Conservation (phyloP, 2,797 vertebrate species). For the Astyanax mexicanus region DNA sequence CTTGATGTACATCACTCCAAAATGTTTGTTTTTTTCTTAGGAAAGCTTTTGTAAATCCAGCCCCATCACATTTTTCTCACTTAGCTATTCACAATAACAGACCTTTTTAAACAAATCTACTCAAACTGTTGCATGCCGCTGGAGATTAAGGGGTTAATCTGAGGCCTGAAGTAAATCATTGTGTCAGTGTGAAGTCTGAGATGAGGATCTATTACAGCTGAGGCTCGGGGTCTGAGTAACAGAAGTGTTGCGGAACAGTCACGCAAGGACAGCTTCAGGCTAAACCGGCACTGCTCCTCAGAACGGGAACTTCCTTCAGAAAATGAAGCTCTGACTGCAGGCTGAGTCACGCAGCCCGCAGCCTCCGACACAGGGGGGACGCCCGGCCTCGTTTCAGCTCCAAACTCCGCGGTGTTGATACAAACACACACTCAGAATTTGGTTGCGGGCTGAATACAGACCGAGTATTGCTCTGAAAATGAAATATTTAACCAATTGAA, state of each 20-base stretch:
- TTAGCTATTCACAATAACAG: no score
- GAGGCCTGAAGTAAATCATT: background rate
- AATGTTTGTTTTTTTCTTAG: no score
- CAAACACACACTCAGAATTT: background rate
- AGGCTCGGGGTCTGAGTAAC: background rate
- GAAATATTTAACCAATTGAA: background rate
- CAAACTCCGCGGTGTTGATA: background rate
- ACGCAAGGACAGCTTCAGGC: background rate
- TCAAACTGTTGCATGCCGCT: no score
- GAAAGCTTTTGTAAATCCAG: no score
- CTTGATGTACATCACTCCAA: no score
- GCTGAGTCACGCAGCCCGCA: background rate
- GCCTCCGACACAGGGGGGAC: background rate
- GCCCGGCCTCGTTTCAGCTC: background rate
- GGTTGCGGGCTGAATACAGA: background rate
- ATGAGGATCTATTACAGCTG: background rate
- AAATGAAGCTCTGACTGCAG: background rate
- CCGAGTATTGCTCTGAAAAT: background rate
- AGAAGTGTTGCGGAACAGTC: background rate
- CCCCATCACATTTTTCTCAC: no score
- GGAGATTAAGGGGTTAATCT: background rate
- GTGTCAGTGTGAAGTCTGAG: background rate
- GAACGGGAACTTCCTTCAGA: background rate
- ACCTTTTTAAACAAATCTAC: no score
- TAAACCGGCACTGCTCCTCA: background rate